phyloP scores from a whole-genome alignment of 1,140 invertebrate genomes.

The Oryzaephilus surinamensis region DNA sequence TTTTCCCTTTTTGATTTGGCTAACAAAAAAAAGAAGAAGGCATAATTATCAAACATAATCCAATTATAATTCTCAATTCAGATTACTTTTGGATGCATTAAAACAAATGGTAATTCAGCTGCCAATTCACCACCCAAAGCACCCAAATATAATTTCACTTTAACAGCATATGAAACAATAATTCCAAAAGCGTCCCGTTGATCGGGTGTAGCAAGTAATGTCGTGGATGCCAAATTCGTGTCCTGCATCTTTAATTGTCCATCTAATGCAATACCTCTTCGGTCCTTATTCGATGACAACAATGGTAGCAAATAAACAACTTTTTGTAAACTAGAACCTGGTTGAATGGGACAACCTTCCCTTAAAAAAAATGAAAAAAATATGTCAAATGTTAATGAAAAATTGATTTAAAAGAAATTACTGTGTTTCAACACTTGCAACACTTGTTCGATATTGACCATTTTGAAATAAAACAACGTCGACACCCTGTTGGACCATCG shows the following conservation, averaged over 20 bases:
- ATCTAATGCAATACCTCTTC: constrained; percentile 89
- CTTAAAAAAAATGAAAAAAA: constrained; percentile 38
- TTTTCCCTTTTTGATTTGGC: constrained; percentile 42
- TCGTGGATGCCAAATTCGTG: constrained; percentile 91
- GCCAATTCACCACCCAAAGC: constrained; percentile 87
- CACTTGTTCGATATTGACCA: constrained; percentile 93
- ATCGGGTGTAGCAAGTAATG: constrained; percentile 71
- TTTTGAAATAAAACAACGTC: constrained; percentile 98
- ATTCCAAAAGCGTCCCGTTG: constrained; percentile 80
- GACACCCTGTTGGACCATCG: constrained; percentile 85
- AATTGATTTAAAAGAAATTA: constrained; percentile 40
- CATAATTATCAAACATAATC: neutral
- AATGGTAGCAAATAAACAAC: constrained; percentile 77
- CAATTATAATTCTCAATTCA: too few relatives aligned
- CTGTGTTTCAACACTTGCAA: constrained; percentile 88
- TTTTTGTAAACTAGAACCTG: constrained; percentile 87
- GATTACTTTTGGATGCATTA: constrained; percentile 91
- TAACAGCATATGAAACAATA: constrained; percentile 81
- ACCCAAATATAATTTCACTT: constrained; percentile 91
- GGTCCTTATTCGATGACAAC: constrained; percentile 70
- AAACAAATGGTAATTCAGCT: constrained; percentile 92
- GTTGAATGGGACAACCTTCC: constrained; percentile 90
- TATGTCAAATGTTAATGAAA: neutral
- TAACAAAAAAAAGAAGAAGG: constrained; percentile 27
- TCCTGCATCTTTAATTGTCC: constrained; percentile 84